Base-by-base conservation (phyloP, 2,888 invertebrate genomes). In the Tethea ocularis region DNA sequence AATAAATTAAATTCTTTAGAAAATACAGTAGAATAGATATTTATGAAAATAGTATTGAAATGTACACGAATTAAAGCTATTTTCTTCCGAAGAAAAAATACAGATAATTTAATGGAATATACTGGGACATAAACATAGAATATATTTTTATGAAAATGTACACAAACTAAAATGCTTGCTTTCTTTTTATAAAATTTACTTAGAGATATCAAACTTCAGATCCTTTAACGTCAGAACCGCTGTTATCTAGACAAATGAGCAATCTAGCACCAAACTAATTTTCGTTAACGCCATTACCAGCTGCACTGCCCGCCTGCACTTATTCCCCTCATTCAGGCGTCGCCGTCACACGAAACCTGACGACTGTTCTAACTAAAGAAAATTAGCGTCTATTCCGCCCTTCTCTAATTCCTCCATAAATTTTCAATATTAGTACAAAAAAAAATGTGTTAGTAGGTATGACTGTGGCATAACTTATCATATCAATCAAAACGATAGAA, bases 221-320 rank as follows among this genome's bases (percentile, higher is more conserved):
- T 15, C 46, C n/a, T n/a, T n/a, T n/a, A n/a, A n/a, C n/a, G 51
- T 51, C 15, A 22, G 51, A 15, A 13, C 51, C 23, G 38, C 59
- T 63, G 66, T 65, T 62, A 62, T 63, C 61, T 57, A 56, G 57
- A 57, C 59, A 64, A 65, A 68, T 65, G 60, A 52, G 26, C 29
- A 26, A 53, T n/a, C 56, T 52, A 58, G 54, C 60, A 52, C 56
- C 61, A 58, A 75, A 75, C 69, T 76, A 77, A 82, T 82, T 79
- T 75, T 68, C 72, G 75, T 76, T 72, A 76, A 71, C 72, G 82
- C 74, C 78, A 75, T 61, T 57, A 65, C 59, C 78, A 78, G 71
- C 29, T 57, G 66, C 57, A 64, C 15, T 17, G 60, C 55, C 29
- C 57, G 59, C 26, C 56, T 24, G 51, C 38, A 57, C 61, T 65